Evolutionary conservation across 2,797 vertebrate species (phyloP).

Genomic region (Salarias fasciatus): DNA sequence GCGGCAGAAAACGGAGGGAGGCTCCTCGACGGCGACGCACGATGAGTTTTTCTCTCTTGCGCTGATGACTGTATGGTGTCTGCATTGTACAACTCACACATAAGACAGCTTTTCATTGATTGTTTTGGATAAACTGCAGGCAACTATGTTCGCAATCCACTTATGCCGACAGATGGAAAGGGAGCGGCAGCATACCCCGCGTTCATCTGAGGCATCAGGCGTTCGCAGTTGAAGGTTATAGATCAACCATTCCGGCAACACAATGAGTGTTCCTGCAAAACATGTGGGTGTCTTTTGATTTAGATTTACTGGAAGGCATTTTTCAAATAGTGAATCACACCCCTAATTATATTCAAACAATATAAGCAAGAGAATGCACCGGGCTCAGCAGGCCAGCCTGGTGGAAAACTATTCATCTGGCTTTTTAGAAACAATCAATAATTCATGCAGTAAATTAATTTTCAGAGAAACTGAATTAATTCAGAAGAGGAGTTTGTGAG

Average conservation of each 20-base stretch:
- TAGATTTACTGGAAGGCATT: constrained; percentile 2
- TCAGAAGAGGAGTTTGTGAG: constrained; percentile 23
- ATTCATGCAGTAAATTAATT: constrained; percentile 40
- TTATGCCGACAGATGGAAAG: constrained; percentile 18
- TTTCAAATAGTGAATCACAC: constrained; percentile 12
- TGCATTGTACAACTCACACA: constrained; percentile 29
- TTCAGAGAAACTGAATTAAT: constrained; percentile 29
- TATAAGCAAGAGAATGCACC: background rate
- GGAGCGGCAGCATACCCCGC: background rate
- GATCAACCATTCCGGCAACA: background rate
- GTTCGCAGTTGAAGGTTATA: constrained; percentile 17
- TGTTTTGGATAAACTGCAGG: constrained; percentile 3
- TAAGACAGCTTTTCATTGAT: constrained; percentile 14
- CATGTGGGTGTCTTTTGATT: constrained; percentile 12
- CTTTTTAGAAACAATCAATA: constrained; percentile 34
- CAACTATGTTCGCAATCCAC: constrained; percentile 10
- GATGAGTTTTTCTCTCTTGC: constrained; percentile 43
- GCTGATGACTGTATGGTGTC: constrained; percentile 18
- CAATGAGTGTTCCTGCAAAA: background rate
- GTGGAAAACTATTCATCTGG: constrained; percentile 17
- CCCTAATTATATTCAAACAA: constrained; percentile 23
- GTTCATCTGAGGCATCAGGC: constrained; percentile 7
- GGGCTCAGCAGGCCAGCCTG: constrained; percentile 7
- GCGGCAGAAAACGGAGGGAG: constrained; percentile 6
- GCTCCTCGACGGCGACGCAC: constrained; percentile 13